phyloP scores from a whole-genome alignment of 2,113 vertebrate genomes.

The Brevimyrus niger region DNA sequence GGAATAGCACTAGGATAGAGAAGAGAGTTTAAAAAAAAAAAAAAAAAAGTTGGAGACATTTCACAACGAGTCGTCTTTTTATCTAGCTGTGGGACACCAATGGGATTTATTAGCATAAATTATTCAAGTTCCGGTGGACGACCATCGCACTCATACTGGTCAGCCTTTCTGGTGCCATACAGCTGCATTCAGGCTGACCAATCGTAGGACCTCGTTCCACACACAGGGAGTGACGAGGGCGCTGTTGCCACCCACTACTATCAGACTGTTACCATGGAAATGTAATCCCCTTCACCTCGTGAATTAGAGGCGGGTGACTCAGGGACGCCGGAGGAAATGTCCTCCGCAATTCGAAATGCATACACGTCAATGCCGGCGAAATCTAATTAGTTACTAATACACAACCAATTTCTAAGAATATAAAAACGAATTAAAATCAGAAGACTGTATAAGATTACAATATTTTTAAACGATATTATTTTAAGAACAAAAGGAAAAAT shows the following conservation, averaged over 20 bases:
- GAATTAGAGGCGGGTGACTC: neutral
- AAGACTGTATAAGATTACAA: neutral
- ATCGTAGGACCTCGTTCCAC: neutral
- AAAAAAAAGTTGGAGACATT: neutral
- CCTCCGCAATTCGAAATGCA: neutral
- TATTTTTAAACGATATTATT: neutral
- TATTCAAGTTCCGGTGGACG: neutral
- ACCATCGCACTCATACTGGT: neutral
- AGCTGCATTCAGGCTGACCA: neutral
- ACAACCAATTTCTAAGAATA: neutral
- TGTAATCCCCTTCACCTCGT: neutral
- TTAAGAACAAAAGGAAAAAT: neutral
- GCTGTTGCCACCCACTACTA: neutral
- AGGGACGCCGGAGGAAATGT: neutral
- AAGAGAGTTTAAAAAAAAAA: no score
- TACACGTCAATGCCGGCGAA: neutral
- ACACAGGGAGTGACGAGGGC: neutral
- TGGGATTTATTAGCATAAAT: neutral
- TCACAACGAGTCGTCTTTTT: neutral
- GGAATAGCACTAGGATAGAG: neutral
- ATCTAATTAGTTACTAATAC: neutral
- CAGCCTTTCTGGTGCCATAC: neutral
- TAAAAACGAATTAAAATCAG: neutral
- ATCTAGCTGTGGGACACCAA: neutral
- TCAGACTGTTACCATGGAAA: slow-evolving; percentile 14